A percentile compares a stretch with the other conserved stretches of the same genome.
phyloP scores from a whole-genome alignment of 2,113 vertebrate genomes.

The Aptenodytes patagonicus region DNA sequence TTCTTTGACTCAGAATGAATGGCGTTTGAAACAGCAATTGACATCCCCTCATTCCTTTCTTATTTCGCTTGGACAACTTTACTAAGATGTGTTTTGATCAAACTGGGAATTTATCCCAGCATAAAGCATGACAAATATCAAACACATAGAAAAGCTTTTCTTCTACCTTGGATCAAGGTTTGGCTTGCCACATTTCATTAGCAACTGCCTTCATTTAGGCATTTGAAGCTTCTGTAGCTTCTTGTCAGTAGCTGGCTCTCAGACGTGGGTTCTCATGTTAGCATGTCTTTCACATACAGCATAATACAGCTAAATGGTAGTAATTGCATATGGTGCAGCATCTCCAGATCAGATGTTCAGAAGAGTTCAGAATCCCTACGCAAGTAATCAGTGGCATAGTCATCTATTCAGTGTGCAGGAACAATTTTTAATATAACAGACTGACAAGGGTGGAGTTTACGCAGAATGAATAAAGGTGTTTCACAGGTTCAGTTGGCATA shows the following conservation, averaged over 20 bases:
- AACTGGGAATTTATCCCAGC: neutral
- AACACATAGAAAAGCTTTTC: neutral
- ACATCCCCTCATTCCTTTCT: neutral
- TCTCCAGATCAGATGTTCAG: neutral
- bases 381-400: neutral
- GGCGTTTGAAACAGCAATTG: slow-evolving; percentile 22
- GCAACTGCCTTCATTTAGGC: neutral
- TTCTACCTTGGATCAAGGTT: slow-evolving; percentile 24
- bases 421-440: neutral
- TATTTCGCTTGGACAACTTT: slow-evolving; percentile 20
- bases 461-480: neutral
- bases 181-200: slow-evolving; percentile 13
- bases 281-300: neutral
- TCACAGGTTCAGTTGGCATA: neutral
- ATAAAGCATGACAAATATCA: neutral
- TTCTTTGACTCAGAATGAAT: slow-evolving; percentile 32
- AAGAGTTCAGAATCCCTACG: neutral
- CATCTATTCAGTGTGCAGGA: neutral
- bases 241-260: neutral
- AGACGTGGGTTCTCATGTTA: neutral
- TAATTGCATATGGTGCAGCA: neutral
- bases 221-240: neutral
- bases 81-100: slow-evolving; percentile 16
- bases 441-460: neutral
- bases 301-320: neutral